Evolutionary conservation across 2,797 vertebrate species (phyloP).

Genomic region (Zenarchopterus dispar): DNA sequence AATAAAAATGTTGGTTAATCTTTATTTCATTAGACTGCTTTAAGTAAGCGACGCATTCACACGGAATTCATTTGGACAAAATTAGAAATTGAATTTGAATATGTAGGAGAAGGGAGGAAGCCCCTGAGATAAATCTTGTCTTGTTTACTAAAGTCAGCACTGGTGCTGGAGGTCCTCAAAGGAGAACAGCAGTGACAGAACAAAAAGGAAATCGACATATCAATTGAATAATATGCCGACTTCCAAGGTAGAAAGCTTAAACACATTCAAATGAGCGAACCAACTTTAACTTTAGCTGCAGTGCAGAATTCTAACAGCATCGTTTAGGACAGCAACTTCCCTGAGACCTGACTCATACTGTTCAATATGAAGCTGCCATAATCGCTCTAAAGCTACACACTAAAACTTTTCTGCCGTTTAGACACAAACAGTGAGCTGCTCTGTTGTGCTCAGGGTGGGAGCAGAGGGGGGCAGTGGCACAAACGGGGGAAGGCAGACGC

Average conservation of each 20-base stretch:
- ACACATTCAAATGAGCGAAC: slow-evolving; percentile 62
- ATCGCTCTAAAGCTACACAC: slow-evolving; percentile 42
- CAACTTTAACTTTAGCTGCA: slow-evolving; percentile 66
- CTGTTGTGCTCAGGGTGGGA: slow-evolving; percentile 40
- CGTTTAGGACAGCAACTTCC: slow-evolving; percentile 67
- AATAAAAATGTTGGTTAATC: slow-evolving; percentile 65
- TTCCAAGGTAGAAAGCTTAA: slow-evolving; percentile 38
- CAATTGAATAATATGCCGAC: slow-evolving; percentile 48
- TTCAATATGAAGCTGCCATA: slow-evolving; percentile 52
- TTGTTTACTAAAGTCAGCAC: slow-evolving; percentile 58
- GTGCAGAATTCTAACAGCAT: slow-evolving; percentile 68
- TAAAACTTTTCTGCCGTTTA: slow-evolving; percentile 40
- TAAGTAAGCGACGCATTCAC: slow-evolving; percentile 60
- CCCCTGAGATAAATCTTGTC: slow-evolving; percentile 57
- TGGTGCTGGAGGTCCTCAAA: slow-evolving; percentile 40
- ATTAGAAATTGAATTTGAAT: slow-evolving; percentile 75
- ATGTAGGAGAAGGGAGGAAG: slow-evolving; percentile 59
- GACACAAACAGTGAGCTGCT: slow-evolving; percentile 42
- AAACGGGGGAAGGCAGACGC: slow-evolving; percentile 50
- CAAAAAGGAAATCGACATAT: slow-evolving; percentile 56
- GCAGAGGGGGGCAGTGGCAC: slow-evolving; percentile 52
- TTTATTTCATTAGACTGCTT: slow-evolving; percentile 70
- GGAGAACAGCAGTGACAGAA: slow-evolving; percentile 41
- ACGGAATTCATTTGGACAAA: slow-evolving; percentile 67
- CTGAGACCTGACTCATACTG: slow-evolving; percentile 53